phyloP scores from a whole-genome alignment of 1,140 invertebrate species.

The Conopomorpha cramerella region DNA sequence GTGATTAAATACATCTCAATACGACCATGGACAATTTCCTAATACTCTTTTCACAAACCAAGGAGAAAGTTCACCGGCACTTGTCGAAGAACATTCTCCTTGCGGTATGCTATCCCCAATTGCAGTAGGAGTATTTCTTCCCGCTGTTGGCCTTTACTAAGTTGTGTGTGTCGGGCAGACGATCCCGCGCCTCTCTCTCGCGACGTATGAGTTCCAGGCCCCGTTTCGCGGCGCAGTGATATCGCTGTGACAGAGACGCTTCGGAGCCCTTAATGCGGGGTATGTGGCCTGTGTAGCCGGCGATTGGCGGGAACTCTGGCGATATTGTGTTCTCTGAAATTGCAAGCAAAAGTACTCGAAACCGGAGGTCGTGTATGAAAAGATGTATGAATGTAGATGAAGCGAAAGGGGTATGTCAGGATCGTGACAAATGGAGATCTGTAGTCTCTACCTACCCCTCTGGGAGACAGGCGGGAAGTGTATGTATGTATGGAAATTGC shows the following conservation, averaged over 20 bases:
- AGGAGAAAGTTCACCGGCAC: conserved; percentile 48
- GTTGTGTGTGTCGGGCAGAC: conserved; percentile 35
- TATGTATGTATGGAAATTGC: too few species aligned
- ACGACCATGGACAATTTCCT: too few species aligned
- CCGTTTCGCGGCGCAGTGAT: conserved; percentile 68
- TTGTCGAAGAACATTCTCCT: conserved; percentile 59
- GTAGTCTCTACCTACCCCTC: too few species aligned
- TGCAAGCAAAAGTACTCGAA: too few species aligned
- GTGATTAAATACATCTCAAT: too few species aligned
- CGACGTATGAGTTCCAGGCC: conserved; percentile 65
- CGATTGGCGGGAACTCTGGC: conserved; percentile 70
- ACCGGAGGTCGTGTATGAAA: too few species aligned
- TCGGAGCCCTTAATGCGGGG: conserved; percentile 68
- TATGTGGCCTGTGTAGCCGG: conserved; percentile 75
- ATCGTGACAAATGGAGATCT: too few species aligned
- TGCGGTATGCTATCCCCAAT: conserved; percentile 61
- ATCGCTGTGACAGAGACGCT: conserved; percentile 69
- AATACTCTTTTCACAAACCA: too few species aligned
- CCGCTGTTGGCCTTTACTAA: conserved; percentile 38
- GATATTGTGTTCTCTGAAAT: conserved; percentile 68
- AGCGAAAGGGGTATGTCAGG: too few species aligned
- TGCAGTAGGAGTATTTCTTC: conserved; percentile 52
- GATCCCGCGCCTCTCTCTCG: conserved; percentile 58
- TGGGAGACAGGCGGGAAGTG: too few species aligned
- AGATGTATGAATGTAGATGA: too few species aligned